Conservation (phyloP, 2,888 invertebrate genomes). For the Eilema griseolum region DNA sequence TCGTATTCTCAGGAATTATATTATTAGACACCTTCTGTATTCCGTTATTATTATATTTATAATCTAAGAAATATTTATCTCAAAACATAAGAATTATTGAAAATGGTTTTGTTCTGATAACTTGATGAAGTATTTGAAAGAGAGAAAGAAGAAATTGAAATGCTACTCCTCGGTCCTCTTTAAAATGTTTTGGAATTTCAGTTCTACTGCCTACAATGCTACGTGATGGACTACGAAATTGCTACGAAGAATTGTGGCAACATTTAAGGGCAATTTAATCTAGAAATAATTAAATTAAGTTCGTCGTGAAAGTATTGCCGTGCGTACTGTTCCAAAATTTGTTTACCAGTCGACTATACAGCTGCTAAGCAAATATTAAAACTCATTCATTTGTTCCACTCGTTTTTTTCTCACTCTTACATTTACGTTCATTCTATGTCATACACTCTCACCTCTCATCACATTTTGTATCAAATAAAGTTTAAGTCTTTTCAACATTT, state of each 20-base stretch:
- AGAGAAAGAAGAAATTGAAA: too few relatives aligned
- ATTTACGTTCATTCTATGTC: neutral
- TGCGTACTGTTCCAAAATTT: neutral
- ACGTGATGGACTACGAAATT: neutral
- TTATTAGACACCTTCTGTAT: too few relatives aligned
- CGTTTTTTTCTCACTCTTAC: neutral
- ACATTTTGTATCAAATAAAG: neutral
- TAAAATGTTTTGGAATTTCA: too few relatives aligned
- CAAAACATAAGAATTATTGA: neutral
- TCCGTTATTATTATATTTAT: too few relatives aligned
- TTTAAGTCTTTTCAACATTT: neutral
- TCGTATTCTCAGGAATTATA: neutral
- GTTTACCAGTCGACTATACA: neutral
- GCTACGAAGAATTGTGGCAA: neutral
- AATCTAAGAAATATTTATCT: neutral
- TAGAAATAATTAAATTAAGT: neutral
- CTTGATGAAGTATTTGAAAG: too few relatives aligned
- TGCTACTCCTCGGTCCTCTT: too few relatives aligned
- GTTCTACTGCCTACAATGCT: neutral
- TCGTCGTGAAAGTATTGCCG: constrained; percentile 3
- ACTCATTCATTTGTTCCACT: neutral
- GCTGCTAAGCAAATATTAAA: neutral
- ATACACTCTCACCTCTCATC: neutral
- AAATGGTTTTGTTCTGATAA: neutral
- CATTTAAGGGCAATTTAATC: neutral